These are phyloP conservation scores for Eilema sororculum DNA, from an alignment of 2,888 invertebrate genomes.

Conservation along the genomic window DNA sequence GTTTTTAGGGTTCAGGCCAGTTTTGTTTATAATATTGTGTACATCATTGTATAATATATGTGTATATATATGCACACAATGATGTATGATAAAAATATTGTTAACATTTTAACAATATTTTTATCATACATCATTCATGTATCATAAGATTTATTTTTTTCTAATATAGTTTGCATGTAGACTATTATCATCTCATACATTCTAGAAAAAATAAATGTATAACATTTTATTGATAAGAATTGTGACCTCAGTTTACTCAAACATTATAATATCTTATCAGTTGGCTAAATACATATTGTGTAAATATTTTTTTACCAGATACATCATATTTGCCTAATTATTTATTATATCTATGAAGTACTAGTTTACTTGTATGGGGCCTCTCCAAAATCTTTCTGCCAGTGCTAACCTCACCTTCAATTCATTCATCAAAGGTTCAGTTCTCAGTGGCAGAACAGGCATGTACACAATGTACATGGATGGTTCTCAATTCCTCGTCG, in stretches of 20 bases:
- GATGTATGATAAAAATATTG: no score
- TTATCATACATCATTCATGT: no score
- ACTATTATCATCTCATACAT: not conserved
- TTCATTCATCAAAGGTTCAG: no score
- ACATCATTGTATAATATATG: no score
- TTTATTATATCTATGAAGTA: conserved; percentile 5
- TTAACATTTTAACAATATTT: no score
- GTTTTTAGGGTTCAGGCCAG: not conserved
- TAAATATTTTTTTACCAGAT: conserved; percentile 27
- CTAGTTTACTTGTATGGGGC: not conserved
- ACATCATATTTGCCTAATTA: not conserved
- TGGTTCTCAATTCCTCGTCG: not conserved
- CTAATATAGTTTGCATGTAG: not conserved
- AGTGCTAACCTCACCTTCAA: not conserved
- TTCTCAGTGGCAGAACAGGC: not conserved
- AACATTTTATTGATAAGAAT: not conserved
- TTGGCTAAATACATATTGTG: conserved; percentile 3
- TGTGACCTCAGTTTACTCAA: not conserved
- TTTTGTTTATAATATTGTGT: not conserved
- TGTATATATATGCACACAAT: no score
- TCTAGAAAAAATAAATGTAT: not conserved
- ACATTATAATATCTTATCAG: conserved; percentile 23
- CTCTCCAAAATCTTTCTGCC: not conserved
- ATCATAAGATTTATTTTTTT: no score
- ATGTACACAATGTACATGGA: not conserved